These are phyloP conservation scores for Oikopleura albicans DNA, from an alignment of 23 tunicate species.

Conservation along the genomic window DNA sequence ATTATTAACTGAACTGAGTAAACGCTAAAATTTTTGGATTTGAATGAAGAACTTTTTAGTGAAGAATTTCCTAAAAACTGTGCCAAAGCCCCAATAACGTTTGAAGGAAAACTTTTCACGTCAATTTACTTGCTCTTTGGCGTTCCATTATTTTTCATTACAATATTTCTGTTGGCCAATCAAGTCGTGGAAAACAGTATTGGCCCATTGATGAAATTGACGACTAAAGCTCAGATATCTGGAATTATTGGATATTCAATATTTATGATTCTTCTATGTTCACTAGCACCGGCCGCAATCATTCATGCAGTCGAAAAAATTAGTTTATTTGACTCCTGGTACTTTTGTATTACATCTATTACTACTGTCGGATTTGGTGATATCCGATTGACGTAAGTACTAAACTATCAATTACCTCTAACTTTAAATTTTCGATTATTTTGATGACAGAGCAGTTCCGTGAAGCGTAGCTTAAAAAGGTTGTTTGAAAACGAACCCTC, in stretches of 20 bases:
- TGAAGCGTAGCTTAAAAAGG: too few species aligned
- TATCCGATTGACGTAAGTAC: not conserved
- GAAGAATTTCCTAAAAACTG: too few species aligned
- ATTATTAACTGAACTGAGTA: too few species aligned
- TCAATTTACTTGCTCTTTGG: not conserved
- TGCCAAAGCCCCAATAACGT: not conserved
- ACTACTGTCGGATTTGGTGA: slow-evolving; percentile 7
- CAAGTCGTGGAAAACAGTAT: not conserved
- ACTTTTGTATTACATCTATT: not conserved
- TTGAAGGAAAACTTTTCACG: not conserved
- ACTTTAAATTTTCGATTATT: too few species aligned
- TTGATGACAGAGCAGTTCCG: too few species aligned
- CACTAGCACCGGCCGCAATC: not conserved
- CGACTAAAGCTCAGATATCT: not conserved
- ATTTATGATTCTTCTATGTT: not conserved
- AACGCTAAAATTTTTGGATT: too few species aligned
- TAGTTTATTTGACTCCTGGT: not conserved
- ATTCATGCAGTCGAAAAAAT: not conserved
- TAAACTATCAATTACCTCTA: not conserved
- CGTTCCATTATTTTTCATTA: not conserved
- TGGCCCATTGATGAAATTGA: not conserved
- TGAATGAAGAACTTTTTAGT: too few species aligned
- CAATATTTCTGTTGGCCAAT: not conserved
- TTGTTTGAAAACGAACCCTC: too few species aligned
- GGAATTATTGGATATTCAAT: not conserved